Percentiles rank a stretch among this genome's conserved stretches.
Conservation (phyloP, 2,113 vertebrate genomes). For the Lasiurus cinereus region DNA sequence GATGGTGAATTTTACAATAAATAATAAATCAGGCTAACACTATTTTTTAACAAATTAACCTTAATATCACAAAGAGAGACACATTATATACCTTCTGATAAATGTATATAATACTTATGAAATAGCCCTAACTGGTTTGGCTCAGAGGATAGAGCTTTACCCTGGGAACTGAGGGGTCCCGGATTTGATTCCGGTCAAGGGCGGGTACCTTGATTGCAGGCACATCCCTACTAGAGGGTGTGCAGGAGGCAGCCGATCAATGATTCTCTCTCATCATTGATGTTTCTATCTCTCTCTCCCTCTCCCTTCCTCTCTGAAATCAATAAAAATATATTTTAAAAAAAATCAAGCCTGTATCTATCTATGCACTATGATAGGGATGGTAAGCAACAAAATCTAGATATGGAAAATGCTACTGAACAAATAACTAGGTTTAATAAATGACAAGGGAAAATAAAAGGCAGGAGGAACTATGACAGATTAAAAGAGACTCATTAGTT, state of each 20-base stretch:
- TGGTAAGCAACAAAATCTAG: constrained; percentile 20
- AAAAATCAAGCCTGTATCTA: neutral
- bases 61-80: constrained; percentile 41
- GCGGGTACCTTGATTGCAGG: too few species aligned
- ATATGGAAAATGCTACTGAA: constrained; percentile 11
- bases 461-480: neutral
- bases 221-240: too few species aligned
- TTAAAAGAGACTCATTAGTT: neutral
- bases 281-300: too few species aligned
- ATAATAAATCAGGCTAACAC: neutral
- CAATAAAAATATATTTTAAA: neutral
- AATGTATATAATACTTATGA: neutral
- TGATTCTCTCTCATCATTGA: too few species aligned
- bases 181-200: too few species aligned
- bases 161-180: too few species aligned
- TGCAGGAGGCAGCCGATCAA: too few species aligned
- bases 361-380: neutral
- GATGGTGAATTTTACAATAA: constrained; percentile 54
- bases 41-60: constrained; percentile 38
- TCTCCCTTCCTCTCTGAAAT: too few species aligned
- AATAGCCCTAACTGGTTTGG: neutral
- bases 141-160: too few species aligned
- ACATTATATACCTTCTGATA: neutral
- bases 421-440: constrained; percentile 38
- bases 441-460: constrained; percentile 42